phyloP scores from a whole-genome alignment of 1,140 invertebrate species.

The Drosophila grimshawi region DNA sequence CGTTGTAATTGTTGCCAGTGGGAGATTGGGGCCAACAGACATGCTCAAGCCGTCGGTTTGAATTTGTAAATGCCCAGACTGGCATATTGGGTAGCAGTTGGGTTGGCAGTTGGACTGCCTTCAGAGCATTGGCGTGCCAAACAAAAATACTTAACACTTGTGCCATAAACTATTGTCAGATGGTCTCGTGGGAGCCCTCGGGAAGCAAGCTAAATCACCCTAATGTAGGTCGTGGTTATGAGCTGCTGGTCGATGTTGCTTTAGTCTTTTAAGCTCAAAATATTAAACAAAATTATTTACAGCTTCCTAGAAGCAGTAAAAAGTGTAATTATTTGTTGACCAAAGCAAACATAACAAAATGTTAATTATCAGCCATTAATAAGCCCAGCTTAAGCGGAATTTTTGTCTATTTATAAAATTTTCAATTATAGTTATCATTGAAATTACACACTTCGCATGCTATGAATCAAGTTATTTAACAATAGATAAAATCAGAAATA shows the following conservation, averaged over 20 bases:
- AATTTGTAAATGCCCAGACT: constrained; percentile 39
- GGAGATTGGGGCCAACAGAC: constrained; percentile 26
- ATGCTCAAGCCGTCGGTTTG: constrained; percentile 49
- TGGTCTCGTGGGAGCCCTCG: constrained; percentile 7
- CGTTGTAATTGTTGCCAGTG: constrained; percentile 67
- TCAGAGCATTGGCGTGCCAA: constrained; percentile 73
- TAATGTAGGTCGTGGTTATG: constrained; percentile 71
- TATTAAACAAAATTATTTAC: constrained; percentile 59
- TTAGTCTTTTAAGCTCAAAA: constrained; percentile 17
- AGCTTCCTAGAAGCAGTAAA: constrained; percentile 50
- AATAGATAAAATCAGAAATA: constrained; percentile 15
- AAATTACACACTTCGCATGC: constrained; percentile 18
- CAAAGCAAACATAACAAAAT: constrained; percentile 26
- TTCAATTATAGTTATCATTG: constrained; percentile 52
- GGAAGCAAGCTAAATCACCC: constrained; percentile 33
- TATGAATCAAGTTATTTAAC: constrained; percentile 19
- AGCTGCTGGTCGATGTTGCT: constrained; percentile 4
- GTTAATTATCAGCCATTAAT: constrained; percentile 14
- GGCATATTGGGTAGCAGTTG: constrained; percentile 7
- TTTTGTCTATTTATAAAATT: constrained; percentile 55
- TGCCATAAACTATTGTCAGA: constrained; percentile 79
- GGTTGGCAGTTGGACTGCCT: constrained; percentile 20
- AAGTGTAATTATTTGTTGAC: constrained; percentile 49
- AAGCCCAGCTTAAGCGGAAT: background rate
- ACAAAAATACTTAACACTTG: constrained; percentile 82